Conservation (phyloP, 2,113 vertebrate genomes). For the Merops nubicus region DNA sequence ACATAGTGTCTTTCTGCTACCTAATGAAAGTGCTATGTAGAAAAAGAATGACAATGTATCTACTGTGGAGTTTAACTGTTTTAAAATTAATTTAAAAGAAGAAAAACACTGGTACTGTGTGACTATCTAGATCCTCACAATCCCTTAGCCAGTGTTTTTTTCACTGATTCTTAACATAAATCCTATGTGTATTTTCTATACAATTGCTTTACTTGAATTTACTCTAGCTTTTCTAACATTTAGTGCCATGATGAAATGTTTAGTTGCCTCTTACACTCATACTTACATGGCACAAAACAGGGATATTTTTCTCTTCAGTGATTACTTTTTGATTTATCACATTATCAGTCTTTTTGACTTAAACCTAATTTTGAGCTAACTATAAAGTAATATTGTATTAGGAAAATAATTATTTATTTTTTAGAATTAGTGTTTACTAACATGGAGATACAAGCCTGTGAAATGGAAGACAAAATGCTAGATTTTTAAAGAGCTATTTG, state of each 20-base stretch:
- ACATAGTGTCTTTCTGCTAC: background rate
- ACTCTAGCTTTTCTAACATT: background rate
- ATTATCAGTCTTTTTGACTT: background rate
- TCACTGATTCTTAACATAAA: background rate
- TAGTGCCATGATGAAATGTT: background rate
- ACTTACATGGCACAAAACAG: background rate
- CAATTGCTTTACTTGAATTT: background rate
- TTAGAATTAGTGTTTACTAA: constrained; percentile 2
- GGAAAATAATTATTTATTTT: background rate
- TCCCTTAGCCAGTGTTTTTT: background rate
- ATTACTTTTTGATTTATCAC: background rate
- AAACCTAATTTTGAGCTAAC: background rate
- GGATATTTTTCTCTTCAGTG: background rate
- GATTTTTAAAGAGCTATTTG: background rate
- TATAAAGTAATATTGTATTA: background rate
- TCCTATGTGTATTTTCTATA: background rate
- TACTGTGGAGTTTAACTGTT: background rate
- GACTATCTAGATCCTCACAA: background rate
- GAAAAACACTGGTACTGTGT: background rate
- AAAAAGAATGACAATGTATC: background rate
- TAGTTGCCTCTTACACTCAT: background rate
- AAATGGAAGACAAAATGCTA: background rate
- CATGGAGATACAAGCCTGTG: background rate
- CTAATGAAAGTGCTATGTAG: background rate
- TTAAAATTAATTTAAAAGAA: background rate